Evolutionary conservation across 2,113 vertebrate genomes (phyloP).

Genomic region (Clarias magur): DNA sequence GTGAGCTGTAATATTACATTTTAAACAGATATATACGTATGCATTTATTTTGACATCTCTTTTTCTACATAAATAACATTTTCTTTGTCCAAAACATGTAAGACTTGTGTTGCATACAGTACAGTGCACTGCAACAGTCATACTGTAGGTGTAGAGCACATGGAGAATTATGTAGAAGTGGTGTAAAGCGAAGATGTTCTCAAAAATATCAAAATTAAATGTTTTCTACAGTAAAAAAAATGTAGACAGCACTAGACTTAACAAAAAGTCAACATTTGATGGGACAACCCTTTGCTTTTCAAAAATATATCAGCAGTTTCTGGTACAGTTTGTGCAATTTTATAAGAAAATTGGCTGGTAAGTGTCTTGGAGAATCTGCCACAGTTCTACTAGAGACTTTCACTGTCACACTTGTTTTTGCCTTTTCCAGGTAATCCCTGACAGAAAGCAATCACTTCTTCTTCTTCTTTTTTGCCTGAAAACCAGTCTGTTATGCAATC

Average conservation of each 20-base stretch:
- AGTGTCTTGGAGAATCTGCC: not conserved
- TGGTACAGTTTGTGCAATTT: not conserved
- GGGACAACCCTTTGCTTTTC: not conserved
- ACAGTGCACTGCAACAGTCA: not conserved
- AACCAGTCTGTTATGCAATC: not conserved
- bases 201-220: not conserved
- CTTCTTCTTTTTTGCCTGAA: not conserved
- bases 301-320: not conserved
- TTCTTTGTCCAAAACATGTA: not conserved
- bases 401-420: not conserved
- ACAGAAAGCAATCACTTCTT: not conserved
- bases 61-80: not conserved
- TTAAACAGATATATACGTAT: not conserved
- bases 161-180: not conserved
- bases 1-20: not conserved
- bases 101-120: not conserved
- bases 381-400: not conserved
- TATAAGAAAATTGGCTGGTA: not conserved
- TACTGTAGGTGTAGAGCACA: not conserved
- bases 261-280: not conserved
- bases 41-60: not conserved
- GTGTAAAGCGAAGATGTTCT: not conserved
- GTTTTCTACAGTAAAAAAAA: not conserved
- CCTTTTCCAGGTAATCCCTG: not conserved
- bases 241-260: not conserved